Evolutionary conservation across 2,888 invertebrate genomes (phyloP).

Genomic region (Ctenicera cuprea): DNA sequence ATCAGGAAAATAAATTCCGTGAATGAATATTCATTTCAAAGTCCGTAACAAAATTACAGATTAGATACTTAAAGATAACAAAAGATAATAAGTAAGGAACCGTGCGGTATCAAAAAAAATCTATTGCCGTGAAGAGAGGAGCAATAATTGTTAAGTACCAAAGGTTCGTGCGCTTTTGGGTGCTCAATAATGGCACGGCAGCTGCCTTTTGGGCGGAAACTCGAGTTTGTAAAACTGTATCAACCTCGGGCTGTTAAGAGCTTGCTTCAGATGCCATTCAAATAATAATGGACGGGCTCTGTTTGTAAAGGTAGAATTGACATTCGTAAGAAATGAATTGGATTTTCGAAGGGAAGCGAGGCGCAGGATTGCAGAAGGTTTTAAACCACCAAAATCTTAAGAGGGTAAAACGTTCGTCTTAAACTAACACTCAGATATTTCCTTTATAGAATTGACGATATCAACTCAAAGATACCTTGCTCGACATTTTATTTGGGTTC

Average conservation of each 20-base stretch:
- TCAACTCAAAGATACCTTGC: conserved; percentile 18
- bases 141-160: conserved; percentile 5
- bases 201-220: conserved; percentile 41
- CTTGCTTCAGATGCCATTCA: conserved; percentile 44
- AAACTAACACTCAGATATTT: conserved; percentile 29
- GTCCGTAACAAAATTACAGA: not conserved
- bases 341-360: conserved; percentile 40
- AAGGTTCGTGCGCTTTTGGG: conserved; percentile 16
- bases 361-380: conserved; percentile 41
- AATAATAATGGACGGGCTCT: conserved; percentile 44
- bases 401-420: conserved; percentile 24
- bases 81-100: conserved; percentile 4
- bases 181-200: conserved; percentile 26
- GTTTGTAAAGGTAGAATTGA: conserved; percentile 44
- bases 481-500: conserved; percentile 10
- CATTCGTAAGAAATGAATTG: conserved; percentile 45
- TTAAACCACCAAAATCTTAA: conserved; percentile 41
- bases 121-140: conserved; percentile 9
- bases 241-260: conserved; percentile 44
- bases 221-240: conserved; percentile 44
- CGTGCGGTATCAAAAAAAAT: not conserved
- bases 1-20: not conserved
- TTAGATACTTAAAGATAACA: conserved; percentile 15
- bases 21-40: conserved; percentile 13
- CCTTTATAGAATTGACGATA: conserved; percentile 29